Evolutionary conservation across 23 tunicate genomes (phyloP).

Genomic region (Pegea sp.): DNA sequence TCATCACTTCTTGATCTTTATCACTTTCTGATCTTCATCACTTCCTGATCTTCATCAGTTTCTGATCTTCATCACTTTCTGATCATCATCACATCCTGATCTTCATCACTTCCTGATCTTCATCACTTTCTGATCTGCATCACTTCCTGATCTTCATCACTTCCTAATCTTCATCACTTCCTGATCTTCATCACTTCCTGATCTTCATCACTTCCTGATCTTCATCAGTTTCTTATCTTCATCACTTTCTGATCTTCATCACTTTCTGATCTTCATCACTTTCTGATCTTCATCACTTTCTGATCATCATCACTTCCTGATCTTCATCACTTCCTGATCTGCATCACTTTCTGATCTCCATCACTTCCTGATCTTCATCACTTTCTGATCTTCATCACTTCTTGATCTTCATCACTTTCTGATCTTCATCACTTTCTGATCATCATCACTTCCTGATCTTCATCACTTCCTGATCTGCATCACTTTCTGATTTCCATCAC

Average conservation of each 20-base stretch:
- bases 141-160: not conserved
- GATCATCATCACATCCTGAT: not conserved
- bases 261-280: not conserved
- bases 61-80: not conserved
- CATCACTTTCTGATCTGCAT: not conserved
- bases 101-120: not conserved
- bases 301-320: too few species aligned
- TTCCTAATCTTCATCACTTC: not conserved
- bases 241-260: not conserved
- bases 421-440: not conserved
- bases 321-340: too few species aligned
- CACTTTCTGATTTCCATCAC: too few species aligned
- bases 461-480: too few species aligned
- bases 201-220: too few species aligned
- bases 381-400: not conserved
- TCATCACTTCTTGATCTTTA: too few species aligned
- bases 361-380: not conserved
- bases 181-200: not conserved
- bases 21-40: not conserved
- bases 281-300: not conserved
- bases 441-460: too few species aligned
- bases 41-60: not conserved
- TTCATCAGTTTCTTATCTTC: too few species aligned
- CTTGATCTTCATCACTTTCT: too few species aligned
- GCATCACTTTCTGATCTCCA: too few species aligned